Evolutionary conservation across 1,140 invertebrate genomes (phyloP), one percentile per base, ranked within the genome.

Genomic region (Anadara kagoshimensis): DNA sequence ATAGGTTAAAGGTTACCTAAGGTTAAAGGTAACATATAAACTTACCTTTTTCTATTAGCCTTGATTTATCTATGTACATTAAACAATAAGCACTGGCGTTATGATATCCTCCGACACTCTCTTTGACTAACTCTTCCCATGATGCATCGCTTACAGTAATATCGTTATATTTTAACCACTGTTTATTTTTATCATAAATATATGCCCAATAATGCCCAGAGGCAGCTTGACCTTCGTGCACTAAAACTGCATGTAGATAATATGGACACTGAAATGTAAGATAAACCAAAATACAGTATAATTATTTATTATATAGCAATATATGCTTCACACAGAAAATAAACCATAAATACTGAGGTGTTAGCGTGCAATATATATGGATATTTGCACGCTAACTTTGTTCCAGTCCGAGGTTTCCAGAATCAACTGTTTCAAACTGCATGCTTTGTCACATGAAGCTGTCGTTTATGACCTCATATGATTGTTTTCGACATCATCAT

Each of bases 181-280:
- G 59, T 11, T 84, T 76, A 14, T 76, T 69, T 0, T 54, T 68
- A 24, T 80, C 79, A 70, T 86, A 90, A 26, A 91, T 88, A 78
- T 91, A 91, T 0, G 91, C 89, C 90, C 90, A 91, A 81, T 91
- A 91, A 81, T 91, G 91, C 41, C 91, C 91, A 1, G 89, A 90
- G n/a, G 88, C 89, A 20, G 91, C 90, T 58, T 90, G 89, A n/a
- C 91, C 91, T 76, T 91, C 91, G 77, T 91, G 91, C 20, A 91
- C 90, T 66, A 91, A 78, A 56, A 91, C 91, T 56, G 91, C 89
- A 84, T 91, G 91, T 10, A 91, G 80, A 69, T 87, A 84, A 80
- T 91, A 91, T 11, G 85, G 83, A 72, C 77, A 81, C 87, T 88
- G 80, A 58, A 75, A 76, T n/a, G n/a, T n/a, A 59, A 59, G 14